Percentiles rank a stretch among this genome's conserved stretches.
phyloP scores from a whole-genome alignment of 35 echinoderm and acorn worm genomes.

The Stichopus chloronotus region DNA sequence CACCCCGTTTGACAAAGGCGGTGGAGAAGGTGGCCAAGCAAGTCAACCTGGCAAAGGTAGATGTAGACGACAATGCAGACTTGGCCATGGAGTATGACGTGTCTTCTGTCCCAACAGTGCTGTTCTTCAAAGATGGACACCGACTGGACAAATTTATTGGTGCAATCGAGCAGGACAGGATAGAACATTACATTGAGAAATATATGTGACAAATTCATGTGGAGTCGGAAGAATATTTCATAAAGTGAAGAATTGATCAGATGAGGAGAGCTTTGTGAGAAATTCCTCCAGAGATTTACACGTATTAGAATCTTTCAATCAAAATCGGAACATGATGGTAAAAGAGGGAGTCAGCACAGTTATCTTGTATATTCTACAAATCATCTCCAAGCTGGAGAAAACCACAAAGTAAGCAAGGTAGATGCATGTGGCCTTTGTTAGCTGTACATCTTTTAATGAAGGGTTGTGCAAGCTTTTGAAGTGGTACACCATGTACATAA shows the following conservation, averaged over 20 bases:
- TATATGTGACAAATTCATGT: neutral
- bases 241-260: neutral
- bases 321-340: no score
- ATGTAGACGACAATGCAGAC: constrained; percentile 81
- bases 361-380: no score
- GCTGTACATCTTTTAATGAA: no score
- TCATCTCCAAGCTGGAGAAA: no score
- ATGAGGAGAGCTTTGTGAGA: neutral
- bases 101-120: constrained; percentile 75
- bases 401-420: no score
- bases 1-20: constrained; percentile 73
- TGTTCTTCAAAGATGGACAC: constrained; percentile 82
- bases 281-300: neutral
- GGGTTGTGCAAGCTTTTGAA: no score
- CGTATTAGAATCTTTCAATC: no score
- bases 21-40: constrained; percentile 48
- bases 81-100: constrained; percentile 87
- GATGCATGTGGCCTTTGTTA: no score
- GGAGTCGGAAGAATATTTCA: neutral
- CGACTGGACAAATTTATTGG: constrained; percentile 81
- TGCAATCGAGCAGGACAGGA: constrained; percentile 66
- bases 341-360: no score
- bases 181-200: constrained; percentile 81
- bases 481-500: no score
- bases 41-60: constrained; percentile 89